Conservation (phyloP, 2,888 invertebrate species). For the Troides aeacus region DNA sequence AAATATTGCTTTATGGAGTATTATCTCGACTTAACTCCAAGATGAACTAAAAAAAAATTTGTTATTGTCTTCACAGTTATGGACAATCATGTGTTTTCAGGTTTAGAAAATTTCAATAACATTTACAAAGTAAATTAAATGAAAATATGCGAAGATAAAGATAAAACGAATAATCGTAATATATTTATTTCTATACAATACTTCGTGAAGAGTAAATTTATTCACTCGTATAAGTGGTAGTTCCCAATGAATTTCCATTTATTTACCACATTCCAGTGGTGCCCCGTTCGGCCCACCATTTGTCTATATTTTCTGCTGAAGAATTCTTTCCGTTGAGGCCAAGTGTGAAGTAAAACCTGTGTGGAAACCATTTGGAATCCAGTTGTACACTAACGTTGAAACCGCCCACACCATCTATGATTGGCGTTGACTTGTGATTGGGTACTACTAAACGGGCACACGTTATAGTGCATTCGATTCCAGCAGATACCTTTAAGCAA, state of each 20-base stretch:
- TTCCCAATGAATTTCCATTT: background rate
- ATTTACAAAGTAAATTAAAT: too few relatives aligned
- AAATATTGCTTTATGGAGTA: background rate
- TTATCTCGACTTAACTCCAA: background rate
- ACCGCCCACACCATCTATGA: constrained; percentile 56
- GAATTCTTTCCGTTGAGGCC: constrained; percentile 56
- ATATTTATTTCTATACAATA: too few relatives aligned
- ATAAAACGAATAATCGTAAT: too few relatives aligned
- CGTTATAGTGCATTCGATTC: constrained; percentile 58
- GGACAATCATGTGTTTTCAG: too few relatives aligned
- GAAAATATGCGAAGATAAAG: too few relatives aligned
- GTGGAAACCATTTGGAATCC: constrained; percentile 57
- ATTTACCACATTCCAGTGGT: constrained; percentile 47
- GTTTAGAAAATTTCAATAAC: too few relatives aligned
- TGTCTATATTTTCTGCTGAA: constrained; percentile 38
- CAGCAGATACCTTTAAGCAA: constrained; percentile 58
- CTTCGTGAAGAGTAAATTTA: background rate
- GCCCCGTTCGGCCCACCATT: constrained; percentile 49
- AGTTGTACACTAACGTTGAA: constrained; percentile 59
- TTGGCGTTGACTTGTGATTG: constrained; percentile 49
- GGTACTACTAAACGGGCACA: constrained; percentile 59
- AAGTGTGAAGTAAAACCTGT: constrained; percentile 52
- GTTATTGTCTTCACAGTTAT: too few relatives aligned
- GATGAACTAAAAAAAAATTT: too few relatives aligned
- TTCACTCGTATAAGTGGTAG: background rate